Evolutionary conservation across 2,113 vertebrate genomes (phyloP).

Genomic region (human (Homo sapiens)): DNA sequence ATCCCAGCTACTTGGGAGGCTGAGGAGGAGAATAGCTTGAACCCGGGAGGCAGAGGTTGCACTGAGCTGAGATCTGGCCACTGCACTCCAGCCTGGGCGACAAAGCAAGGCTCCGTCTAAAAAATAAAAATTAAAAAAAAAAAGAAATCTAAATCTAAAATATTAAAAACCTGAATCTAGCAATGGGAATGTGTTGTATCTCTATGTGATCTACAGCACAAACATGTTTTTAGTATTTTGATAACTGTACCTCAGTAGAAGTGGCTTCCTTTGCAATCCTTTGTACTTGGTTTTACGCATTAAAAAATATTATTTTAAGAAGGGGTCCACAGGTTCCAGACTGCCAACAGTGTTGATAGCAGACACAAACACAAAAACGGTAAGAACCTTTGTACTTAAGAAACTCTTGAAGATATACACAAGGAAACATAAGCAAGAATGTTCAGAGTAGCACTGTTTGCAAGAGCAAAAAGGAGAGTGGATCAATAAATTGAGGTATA

Average conservation of each 20-base stretch:
- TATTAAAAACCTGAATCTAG: neutral
- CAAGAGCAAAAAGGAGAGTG: neutral
- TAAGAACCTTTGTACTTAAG: neutral
- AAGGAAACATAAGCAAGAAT: neutral
- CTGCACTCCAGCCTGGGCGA: too few species aligned
- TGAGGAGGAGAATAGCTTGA: too few species aligned
- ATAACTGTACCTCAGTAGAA: neutral
- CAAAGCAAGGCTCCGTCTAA: too few species aligned
- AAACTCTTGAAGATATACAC: neutral
- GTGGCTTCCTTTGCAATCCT: neutral
- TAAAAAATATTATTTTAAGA: slow-evolving; percentile 10
- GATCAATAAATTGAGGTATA: neutral
- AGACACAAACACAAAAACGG: neutral
- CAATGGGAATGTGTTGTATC: neutral
- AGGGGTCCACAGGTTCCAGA: neutral
- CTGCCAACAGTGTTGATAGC: neutral
- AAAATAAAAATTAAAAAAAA: too few species aligned
- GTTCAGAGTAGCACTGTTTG: neutral
- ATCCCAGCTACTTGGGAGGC: too few species aligned
- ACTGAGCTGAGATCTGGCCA: too few species aligned
- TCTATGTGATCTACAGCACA: neutral
- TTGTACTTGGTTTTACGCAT: neutral
- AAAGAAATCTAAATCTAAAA: neutral
- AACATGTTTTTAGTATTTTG: neutral
- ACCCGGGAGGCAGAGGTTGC: too few species aligned